Evolutionary conservation across 2,113 vertebrate species (phyloP), one percentile per base, ranked within the genome.

Genomic region (Mesoclemmys tuberculata): DNA sequence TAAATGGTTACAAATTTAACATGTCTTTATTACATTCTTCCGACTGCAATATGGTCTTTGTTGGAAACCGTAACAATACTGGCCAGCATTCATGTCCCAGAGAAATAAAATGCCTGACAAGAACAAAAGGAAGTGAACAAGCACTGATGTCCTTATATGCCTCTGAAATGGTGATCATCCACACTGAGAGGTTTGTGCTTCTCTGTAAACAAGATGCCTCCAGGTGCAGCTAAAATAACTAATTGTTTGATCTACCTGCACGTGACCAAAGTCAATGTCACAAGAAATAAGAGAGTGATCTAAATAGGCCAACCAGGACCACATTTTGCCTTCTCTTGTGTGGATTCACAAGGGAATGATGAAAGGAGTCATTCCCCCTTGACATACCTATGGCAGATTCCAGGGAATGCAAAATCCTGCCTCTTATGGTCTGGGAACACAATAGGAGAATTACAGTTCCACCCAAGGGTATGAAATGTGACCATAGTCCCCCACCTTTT

Each of bases 171-270:
- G 48, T 41, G 90, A 83, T 92, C 85, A 5, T 7, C 80, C 68
- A 91, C 75, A 79, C 5, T 35, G 90, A 93, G 91, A 94, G 52
- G 9, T 89, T 58, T 95, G 48, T 93, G 85, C n/a, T 95, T 58
- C 71, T 93, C 55, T 83, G 89, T 77, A 91, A 97, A 78, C 5
- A 89, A 84, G 68, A 19, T 89, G 64, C 83, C 94, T 95, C 78
- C 93, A 52, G 4, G 58, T 88, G 80, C 84, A 87, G 80, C 89
- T 86, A 96, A 95, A 84, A 10, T 35, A 90, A 85, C 54, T 80
- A 88, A 91, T 26, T 93, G 48, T 87, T 91, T 92, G 84, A 96
- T 84, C 35, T 22, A 81, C 29, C 55, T 88, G 78, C 19, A 87
- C 82, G 27, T 3, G 5, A 90, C 88, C 75, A 84, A 82, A 93